Evolutionary conservation across 2,888 invertebrate species (phyloP).

Genomic region (Philereme transversata): DNA sequence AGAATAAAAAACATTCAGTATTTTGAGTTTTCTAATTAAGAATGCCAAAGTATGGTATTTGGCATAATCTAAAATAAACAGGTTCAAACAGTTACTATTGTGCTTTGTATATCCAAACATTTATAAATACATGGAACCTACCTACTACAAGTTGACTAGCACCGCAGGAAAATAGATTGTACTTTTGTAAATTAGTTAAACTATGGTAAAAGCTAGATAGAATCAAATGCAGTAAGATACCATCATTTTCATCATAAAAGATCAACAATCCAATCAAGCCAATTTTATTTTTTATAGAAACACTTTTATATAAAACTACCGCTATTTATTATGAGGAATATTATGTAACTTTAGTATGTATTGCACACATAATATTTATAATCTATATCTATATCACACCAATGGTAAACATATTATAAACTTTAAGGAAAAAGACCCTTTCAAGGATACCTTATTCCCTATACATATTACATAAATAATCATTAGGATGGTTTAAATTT

Average conservation of each 20-base stretch:
- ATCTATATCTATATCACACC: conserved; percentile 33
- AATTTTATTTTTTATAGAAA: conserved; percentile 27
- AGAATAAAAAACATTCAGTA: too few relatives aligned
- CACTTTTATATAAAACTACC: conserved; percentile 24
- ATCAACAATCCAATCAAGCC: conserved; percentile 35
- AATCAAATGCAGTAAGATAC: conserved; percentile 41
- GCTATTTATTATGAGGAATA: conserved; percentile 28
- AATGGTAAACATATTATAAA: conserved; percentile 25
- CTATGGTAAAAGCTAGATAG: conserved; percentile 32
- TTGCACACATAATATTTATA: conserved; percentile 20
- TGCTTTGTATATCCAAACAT: too few relatives aligned
- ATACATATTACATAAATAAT: conserved; percentile 20
- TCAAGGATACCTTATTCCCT: conserved; percentile 1
- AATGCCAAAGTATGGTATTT: too few relatives aligned
- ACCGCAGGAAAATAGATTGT: conserved; percentile 47
- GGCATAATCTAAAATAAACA: too few relatives aligned
- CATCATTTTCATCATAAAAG: conserved; percentile 9
- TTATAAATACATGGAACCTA: not conserved
- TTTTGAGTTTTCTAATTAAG: too few relatives aligned
- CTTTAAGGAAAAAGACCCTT: conserved; percentile 10
- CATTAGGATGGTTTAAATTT: conserved; percentile 16
- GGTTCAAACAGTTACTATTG: too few relatives aligned
- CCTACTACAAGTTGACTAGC: conserved; percentile 50
- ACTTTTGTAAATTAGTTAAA: conserved; percentile 20
- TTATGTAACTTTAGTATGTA: conserved; percentile 31